Base-by-base conservation (phyloP, 2,113 vertebrate species). In the Muscicapa adusta region DNA sequence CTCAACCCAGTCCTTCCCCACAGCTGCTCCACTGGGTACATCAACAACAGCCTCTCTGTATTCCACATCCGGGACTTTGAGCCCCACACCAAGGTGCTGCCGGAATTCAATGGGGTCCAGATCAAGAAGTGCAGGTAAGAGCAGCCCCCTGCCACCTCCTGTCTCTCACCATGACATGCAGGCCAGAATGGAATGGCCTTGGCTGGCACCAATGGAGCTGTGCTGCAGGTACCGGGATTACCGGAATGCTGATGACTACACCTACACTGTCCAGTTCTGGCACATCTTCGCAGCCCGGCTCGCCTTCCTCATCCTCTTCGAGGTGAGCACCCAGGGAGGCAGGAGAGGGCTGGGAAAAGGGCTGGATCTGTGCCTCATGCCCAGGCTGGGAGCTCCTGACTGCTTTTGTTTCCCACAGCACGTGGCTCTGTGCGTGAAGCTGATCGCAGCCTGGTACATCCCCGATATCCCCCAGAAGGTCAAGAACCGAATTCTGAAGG, bases 281-380 rank as follows among this genome's bases (percentile, higher is more conserved):
- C 94, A 98, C 76, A 97, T 99, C 66, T 89, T 99, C 8, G 99
- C 99, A 6, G 96, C 98, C 63, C 98, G 99, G 10, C 98, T 99
- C 28, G 98, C 97, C 89, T 99, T 99, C 54, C 97, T 99, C 85
- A 98, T 99, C 91, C 94, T 99, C 75, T 99, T 99, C 22, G 99
- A 99, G 98, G 99, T 95, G 61, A 75, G 89, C 5, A 1, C 45
- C 24, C 0, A 0, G 28, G 36, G 29, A 31, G 50, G 56, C 9
- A 12, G 63, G 17, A 51, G 54, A 24, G 40, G n/a, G 26, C 36
- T 65, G 63, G 31, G 22, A 10, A 9, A 19, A 7, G 23, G 57
- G 38, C 10, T 53, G 72, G 34, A 47, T 26, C 28, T 0, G 1
- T 51, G 36, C 26, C 23, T 12, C 2, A 0, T 6, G 31, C 40